Evolutionary conservation across 2,797 vertebrate species (phyloP), one percentile per base, ranked within the genome.

Genomic region (Streptopelia turtur): DNA sequence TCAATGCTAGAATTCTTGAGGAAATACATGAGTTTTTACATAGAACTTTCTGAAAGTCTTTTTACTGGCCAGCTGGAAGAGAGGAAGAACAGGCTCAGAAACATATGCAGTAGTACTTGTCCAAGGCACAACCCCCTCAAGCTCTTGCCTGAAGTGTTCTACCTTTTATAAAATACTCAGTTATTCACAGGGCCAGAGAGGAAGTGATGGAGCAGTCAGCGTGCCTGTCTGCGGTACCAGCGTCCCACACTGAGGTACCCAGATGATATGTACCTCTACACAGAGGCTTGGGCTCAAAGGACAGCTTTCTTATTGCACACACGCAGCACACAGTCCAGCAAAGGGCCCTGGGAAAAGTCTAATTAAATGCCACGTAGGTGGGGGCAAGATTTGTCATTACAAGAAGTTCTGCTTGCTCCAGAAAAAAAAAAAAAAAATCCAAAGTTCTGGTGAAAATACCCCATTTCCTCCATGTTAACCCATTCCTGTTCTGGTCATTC

Each of bases 241-340:
- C 16, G 8, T 33, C 20, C 27, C 28, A 57, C 1, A 0, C 23
- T 37, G 37, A 43, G 10, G 18, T 43, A 52, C 10, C 27, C 49
- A 52, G 25, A 23, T 5, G 23, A 43, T 8, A 49, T 0, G 0
- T 14, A 43, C 25, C 11, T 56, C 52, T 52, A 37, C 21, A 20
- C 25, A 27, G 45, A 66, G 41, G 14, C 22, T 79, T 79, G 17
- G 43, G 9, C 20, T 84, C 10, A 63, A 53, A 49, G 33, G 20
- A n/a, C 25, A 1, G 1, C 9, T 86, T 87, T 60, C 47, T 11
- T 30, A 60, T 56, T 64, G 22, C 21, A 24, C 13, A 80, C 47
- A 52, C 30, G 39, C 11, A 33, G 8, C 2, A 1, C 27, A 16
- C 6, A 35, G n/a, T 66, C 13, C n/a, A 79, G n/a, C 2, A 55